These are phyloP conservation scores for Drosophila nigritarsus DNA, from an alignment of 2,888 invertebrate genomes.

Conservation along the genomic window DNA sequence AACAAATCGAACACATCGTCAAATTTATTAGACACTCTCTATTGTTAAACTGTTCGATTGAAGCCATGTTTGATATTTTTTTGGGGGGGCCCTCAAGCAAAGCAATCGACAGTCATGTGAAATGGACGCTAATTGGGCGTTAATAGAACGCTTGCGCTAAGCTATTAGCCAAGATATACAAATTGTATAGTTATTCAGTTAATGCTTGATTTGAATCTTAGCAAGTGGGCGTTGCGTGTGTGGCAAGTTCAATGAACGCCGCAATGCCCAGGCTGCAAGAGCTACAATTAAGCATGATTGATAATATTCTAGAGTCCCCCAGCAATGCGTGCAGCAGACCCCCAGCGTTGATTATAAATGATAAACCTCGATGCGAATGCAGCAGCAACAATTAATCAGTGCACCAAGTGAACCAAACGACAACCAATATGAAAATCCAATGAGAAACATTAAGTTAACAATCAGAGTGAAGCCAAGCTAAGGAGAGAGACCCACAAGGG, in stretches of 20 bases:
- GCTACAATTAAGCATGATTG: slow-evolving; percentile 75
- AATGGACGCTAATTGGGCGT: slow-evolving; percentile 71
- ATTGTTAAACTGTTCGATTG: slow-evolving; percentile 38
- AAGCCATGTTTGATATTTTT: not conserved
- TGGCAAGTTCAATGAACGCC: slow-evolving; percentile 57
- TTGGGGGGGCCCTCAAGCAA: slow-evolving; percentile 48
- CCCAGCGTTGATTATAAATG: slow-evolving; percentile 56
- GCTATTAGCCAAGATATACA: slow-evolving; percentile 19
- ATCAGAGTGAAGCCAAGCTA: slow-evolving; percentile 17
- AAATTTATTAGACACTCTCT: slow-evolving; percentile 40
- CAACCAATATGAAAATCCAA: slow-evolving; percentile 65
- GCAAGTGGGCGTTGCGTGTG: slow-evolving; percentile 37
- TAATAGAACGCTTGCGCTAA: slow-evolving; percentile 58
- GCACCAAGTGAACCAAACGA: slow-evolving; percentile 61
- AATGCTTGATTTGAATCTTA: not conserved
- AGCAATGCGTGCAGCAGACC: slow-evolving; percentile 62
- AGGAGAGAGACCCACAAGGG: slow-evolving; percentile 1
- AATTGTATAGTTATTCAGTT: slow-evolving; percentile 7
- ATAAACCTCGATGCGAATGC: slow-evolving; percentile 60
- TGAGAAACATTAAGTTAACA: slow-evolving; percentile 39
- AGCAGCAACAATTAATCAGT: slow-evolving; percentile 78
- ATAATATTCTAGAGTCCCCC: slow-evolving; percentile 56
- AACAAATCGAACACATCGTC: slow-evolving; percentile 43
- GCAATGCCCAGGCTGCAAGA: slow-evolving; percentile 31
- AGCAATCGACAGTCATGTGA: slow-evolving; percentile 48